Base-by-base conservation (phyloP, 2,113 vertebrate genomes). In the Toxotes jaculatrix region DNA sequence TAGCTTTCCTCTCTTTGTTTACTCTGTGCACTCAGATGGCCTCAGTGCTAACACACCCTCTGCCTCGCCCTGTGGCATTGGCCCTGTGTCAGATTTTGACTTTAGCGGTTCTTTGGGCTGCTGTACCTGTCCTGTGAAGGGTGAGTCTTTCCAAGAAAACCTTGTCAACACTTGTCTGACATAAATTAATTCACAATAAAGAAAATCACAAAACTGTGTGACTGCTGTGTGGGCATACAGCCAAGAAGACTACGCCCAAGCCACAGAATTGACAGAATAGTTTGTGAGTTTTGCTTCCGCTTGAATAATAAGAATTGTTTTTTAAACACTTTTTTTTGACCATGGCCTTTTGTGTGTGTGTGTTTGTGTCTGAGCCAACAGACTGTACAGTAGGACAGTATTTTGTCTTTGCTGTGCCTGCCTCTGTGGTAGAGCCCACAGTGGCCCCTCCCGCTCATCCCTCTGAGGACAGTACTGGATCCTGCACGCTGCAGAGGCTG, bases 321-420 rank as follows among this genome's bases (percentile, higher is more conserved):
- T 27, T 40, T 40, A 40, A 40, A 40, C 38, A 40, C 8, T 40
- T 7, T 45, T 43, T 43, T 43, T 43, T 7, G 5, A 27, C 27
- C 27, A 27, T 27, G 27, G 27, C 27, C 27, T 9, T 75, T 14
- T 23, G 32, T 49, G 27, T 10, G 11, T 10, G 27, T 27, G 27
- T 27, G 12, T 75, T 14, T 23, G 32, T 49, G 43, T 82, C 7
- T 60, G 1, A 67, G 14, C 12, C 43, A 27, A 61, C 86, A 92
- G 92, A 83, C 12, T 92, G 88, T 36, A 74, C 72, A 27, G 6
- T 42, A 57, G 92, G 87, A 23, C 63, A 69, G 47, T n/a, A 83
- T 74, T 81, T 93, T 4, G 23, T 93, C 36, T 88, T 92, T 63
- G 40, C 10, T 0, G 38, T 91, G n/a, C 84, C 91, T 4, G 76